A percentile compares a stretch with the other conserved stretches of the same genome.
Evolutionary conservation across 2,888 invertebrate genomes (phyloP).

Genomic region (Zootermopsis nevadensis): DNA sequence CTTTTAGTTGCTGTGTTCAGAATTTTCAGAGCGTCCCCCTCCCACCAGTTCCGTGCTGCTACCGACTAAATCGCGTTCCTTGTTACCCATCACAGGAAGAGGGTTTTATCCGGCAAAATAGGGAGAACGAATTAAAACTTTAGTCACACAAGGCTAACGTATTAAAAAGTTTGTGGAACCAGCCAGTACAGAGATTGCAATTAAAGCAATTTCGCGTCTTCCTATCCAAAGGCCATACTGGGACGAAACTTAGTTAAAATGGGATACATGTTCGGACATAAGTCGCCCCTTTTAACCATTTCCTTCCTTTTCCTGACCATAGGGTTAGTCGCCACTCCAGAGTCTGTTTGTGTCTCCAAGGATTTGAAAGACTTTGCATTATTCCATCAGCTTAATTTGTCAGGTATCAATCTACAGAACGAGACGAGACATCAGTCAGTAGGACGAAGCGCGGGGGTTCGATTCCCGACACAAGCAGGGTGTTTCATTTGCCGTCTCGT

Average conservation of each 20-base stretch:
- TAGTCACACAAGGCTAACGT: not conserved
- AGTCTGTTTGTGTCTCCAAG: too few relatives aligned
- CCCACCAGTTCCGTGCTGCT: not conserved
- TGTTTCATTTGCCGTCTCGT: too few relatives aligned
- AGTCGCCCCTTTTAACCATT: not conserved
- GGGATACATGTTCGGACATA: not conserved
- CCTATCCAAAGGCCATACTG: not conserved
- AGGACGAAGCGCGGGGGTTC: too few relatives aligned
- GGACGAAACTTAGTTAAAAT: not conserved
- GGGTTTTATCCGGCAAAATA: conserved; percentile 12
- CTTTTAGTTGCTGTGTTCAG: conserved; percentile 4
- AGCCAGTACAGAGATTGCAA: not conserved
- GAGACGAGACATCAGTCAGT: too few relatives aligned
- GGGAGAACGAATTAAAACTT: conserved; percentile 6
- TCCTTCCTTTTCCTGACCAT: not conserved
- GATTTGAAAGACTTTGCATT: too few relatives aligned
- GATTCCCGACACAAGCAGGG: too few relatives aligned
- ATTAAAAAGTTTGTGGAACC: conserved; percentile 15
- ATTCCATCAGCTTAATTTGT: too few relatives aligned
- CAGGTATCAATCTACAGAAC: too few relatives aligned
- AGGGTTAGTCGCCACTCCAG: too few relatives aligned
- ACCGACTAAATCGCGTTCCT: not conserved
- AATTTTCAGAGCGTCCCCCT: not conserved
- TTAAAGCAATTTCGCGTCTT: not conserved
- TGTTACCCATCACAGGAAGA: conserved; percentile 1